phyloP scores from a whole-genome alignment of 2,113 vertebrate genomes.

The Chroicocephalus ridibundus region DNA sequence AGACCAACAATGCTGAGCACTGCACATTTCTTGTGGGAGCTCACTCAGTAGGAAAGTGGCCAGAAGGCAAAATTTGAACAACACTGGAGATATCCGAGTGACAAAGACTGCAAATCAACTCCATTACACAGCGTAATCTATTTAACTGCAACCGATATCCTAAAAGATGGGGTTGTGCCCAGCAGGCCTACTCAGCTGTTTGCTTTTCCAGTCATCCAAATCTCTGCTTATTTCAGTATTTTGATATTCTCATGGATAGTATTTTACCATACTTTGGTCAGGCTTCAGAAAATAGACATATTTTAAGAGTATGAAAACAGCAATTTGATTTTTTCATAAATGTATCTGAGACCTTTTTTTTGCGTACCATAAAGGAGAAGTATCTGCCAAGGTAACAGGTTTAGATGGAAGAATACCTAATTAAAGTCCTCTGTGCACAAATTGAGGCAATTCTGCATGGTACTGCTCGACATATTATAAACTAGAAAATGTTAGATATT shows the following conservation, averaged over 20 bases:
- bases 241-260: not conserved
- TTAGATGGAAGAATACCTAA: not conserved
- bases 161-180: not conserved
- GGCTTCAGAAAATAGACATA: not conserved
- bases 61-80: not conserved
- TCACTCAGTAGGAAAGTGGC: not conserved
- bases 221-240: not conserved
- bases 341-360: not conserved
- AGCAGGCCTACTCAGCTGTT: not conserved
- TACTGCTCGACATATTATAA: not conserved
- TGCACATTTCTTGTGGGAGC: not conserved
- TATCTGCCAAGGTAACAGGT: not conserved
- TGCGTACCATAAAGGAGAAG: not conserved
- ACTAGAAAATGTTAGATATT: not conserved
- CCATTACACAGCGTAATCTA: not conserved
- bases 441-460: not conserved
- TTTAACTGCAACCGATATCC: not conserved
- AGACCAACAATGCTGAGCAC: not conserved
- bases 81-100: not conserved
- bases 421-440: not conserved
- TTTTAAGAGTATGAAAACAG: not conserved
- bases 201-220: not conserved
- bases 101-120: not conserved
- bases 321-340: not conserved
- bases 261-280: not conserved